phyloP scores from a whole-genome alignment of 2,113 vertebrate genomes.

The Pionites leucogaster region DNA sequence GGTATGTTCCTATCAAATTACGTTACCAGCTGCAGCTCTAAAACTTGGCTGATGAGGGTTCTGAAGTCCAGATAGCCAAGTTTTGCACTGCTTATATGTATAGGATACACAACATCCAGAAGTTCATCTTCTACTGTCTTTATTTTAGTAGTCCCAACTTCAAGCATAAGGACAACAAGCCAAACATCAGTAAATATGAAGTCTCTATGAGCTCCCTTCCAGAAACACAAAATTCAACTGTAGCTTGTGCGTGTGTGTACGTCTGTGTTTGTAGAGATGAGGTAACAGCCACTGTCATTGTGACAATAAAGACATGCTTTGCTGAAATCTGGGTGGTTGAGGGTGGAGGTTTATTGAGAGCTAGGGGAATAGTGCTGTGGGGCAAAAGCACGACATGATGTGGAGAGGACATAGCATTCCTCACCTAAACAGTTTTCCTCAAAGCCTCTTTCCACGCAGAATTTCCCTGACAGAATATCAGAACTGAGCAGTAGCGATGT shows the following conservation, averaged over 20 bases:
- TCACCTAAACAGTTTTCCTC: neutral
- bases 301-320: neutral
- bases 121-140: neutral
- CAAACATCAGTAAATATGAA: neutral
- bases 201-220: neutral
- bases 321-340: neutral
- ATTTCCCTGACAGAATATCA: neutral
- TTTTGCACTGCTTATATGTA: neutral
- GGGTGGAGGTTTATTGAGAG: neutral
- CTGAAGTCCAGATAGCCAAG: neutral
- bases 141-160: neutral
- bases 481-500: neutral
- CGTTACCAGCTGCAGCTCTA: neutral
- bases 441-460: neutral
- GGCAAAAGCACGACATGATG: neutral
- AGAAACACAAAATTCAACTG: neutral
- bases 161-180: neutral
- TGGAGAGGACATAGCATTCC: neutral
- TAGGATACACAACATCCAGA: neutral
- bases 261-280: neutral
- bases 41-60: neutral
- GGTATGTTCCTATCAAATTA: neutral
- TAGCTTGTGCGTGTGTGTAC: neutral
- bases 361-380: neutral
- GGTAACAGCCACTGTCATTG: neutral